Percentiles rank a stretch among this genome's conserved stretches.
phyloP scores from a whole-genome alignment of 2,888 invertebrate species.

The Eupithecia pulchellata region DNA sequence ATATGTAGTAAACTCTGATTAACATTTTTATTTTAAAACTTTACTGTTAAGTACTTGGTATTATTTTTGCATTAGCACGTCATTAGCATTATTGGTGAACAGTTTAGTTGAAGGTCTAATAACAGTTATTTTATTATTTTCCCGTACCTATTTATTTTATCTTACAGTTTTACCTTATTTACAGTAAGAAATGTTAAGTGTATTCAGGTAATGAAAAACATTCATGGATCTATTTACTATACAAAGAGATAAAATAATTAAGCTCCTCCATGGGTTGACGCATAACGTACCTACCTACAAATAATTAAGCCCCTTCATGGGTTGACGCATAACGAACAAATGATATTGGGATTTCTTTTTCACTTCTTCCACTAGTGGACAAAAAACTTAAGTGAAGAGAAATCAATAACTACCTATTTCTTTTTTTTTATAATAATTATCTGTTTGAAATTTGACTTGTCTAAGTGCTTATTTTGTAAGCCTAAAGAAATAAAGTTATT shows the following conservation, averaged over 20 bases:
- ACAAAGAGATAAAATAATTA: slow-evolving; percentile 12
- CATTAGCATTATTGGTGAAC: background rate
- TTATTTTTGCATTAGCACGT: background rate
- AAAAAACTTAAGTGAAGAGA: too few species aligned
- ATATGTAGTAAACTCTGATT: background rate
- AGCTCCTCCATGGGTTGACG: background rate
- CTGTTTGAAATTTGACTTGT: too few species aligned
- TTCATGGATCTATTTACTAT: slow-evolving; percentile 3
- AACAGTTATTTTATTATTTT: background rate
- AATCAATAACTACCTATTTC: too few species aligned
- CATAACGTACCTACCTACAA: too few species aligned
- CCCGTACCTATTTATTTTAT: background rate
- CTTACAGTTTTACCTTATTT: background rate
- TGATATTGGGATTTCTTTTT: too few species aligned
- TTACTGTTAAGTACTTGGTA: too few species aligned
- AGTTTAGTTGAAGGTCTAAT: background rate
- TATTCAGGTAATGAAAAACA: slow-evolving; percentile 11
- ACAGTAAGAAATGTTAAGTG: background rate
- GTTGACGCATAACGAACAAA: too few species aligned
- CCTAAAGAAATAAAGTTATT: too few species aligned
- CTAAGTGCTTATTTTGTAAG: too few species aligned
- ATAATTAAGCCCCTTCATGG: too few species aligned
- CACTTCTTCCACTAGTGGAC: too few species aligned
- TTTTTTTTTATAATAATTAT: too few species aligned
- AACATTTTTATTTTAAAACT: background rate